Base-by-base conservation (phyloP, 2,797 vertebrate species). In the Rhinichthys osculus region DNA sequence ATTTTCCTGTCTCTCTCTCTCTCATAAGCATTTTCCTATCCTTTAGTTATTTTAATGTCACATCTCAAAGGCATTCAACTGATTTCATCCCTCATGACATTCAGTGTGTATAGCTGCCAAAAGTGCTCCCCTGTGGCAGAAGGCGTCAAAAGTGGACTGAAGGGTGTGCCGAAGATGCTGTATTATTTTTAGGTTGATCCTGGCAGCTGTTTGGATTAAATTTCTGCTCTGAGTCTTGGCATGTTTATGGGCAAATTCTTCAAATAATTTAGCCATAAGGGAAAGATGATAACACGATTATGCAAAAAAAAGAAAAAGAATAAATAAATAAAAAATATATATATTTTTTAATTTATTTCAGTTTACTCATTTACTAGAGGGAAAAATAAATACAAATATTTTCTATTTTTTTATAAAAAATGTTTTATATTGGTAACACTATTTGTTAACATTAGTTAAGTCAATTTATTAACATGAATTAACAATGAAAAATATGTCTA, bases 231-330 rank as follows among this genome's bases (percentile, higher is more conserved):
- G 66, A 78, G 86, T 81, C 72, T n/a, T 87, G 78, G 76, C 77
- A 84, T 82, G 66, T 86, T 85, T 50, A 84, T 79, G 67, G 72
- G 62, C 17, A 44, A 79, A 88, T 88, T 88, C 73, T 82, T 59
- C 17, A 38, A 80, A 66, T 80, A 71, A 84, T 84, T 86, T 54
- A 66, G 57, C 59, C 57, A 71, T 84, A 54, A 30, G 85, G 78
- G 59, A 70, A 47, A 42, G 16, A 72, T 33, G 47, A 40, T 44
- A 44, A 47, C 10, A 33, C 13, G 1, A 44, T 47, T 38, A 17
- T 35, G 21, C 7, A 50, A 50, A 50, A 16, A 50, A 16, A 16
- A 59, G 3, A 67, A 67, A 30, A 16, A 8, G 1, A 67, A 67
- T 9, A 35, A 2, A n/a, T 59, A 21, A 54, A 2, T 33, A 66